Percentiles rank a stretch among this genome's conserved stretches.
These are phyloP conservation scores for Halocaridina rubra DNA, from an alignment of 2,888 invertebrate species.

Conservation along the genomic window DNA sequence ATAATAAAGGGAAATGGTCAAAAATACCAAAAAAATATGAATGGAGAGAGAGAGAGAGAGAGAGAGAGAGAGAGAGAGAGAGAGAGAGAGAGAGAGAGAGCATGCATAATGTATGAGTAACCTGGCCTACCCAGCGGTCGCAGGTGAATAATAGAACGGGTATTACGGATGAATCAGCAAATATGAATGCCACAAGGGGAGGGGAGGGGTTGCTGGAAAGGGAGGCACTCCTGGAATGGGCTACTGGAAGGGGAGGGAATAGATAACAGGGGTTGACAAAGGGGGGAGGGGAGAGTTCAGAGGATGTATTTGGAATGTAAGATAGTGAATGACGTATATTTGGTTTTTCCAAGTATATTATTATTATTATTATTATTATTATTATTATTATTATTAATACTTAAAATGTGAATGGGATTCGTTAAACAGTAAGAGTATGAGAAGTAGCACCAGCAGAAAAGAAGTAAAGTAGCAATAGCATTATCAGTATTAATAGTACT, in stretches of 20 bases:
- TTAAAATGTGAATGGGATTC: not conserved
- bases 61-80: conserved; percentile 10
- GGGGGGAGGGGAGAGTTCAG: not conserved
- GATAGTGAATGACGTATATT: no score
- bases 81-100: conserved; percentile 31
- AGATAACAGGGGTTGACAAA: not conserved
- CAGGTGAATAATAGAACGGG: not conserved
- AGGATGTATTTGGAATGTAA: not conserved
- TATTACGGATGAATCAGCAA: not conserved
- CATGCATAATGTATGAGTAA: not conserved
- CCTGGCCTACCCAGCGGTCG: not conserved
- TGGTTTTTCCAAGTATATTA: no score
- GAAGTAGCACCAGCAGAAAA: not conserved
- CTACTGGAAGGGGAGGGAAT: no score
- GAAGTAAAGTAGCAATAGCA: not conserved
- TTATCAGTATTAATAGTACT: no score
- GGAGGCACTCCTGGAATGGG: not conserved
- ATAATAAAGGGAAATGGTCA: not conserved
- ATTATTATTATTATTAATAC: no score
- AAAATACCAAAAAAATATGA: not conserved
- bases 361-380: no score
- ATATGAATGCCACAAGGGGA: not conserved
- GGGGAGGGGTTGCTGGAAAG: not conserved
- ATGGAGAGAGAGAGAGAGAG: not conserved
- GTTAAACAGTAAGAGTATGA: not conserved